Conservation (phyloP, 2,797 vertebrate species). For the Rhadinocentrus ornatus region DNA sequence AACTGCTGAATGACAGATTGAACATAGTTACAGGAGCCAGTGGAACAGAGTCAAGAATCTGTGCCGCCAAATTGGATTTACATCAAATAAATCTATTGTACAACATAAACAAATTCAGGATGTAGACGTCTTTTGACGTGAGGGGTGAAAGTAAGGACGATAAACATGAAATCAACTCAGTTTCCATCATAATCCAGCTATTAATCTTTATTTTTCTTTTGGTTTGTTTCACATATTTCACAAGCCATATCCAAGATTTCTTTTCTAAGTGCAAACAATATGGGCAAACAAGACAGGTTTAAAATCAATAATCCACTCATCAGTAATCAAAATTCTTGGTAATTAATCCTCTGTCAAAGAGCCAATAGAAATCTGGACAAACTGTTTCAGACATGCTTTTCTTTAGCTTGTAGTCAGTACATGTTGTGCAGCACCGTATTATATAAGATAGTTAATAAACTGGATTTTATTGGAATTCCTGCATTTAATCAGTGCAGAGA, state of each 20-base stretch:
- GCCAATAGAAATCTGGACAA: background rate
- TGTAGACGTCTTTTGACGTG: background rate
- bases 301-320: background rate
- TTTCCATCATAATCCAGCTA: background rate
- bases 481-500: constrained; percentile 39
- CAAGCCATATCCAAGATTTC: background rate
- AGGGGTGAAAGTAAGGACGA: background rate
- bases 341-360: constrained; percentile 2
- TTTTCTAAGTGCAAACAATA: background rate
- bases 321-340: background rate
- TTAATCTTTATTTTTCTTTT: background rate
- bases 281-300: background rate
- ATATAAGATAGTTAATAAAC: background rate
- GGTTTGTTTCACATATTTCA: too few species aligned
- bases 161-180: background rate
- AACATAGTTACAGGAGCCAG: too few species aligned
- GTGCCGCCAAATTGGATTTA: background rate
- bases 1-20: background rate
- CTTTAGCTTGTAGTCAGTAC: constrained; percentile 23
- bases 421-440: background rate
- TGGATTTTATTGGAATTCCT: constrained; percentile 28
- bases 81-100: background rate
- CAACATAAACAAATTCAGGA: background rate
- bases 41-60: background rate
- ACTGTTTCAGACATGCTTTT: background rate